Evolutionary conservation across 2,888 invertebrate species (phyloP).

Genomic region (Pristionchus maxplancki): DNA sequence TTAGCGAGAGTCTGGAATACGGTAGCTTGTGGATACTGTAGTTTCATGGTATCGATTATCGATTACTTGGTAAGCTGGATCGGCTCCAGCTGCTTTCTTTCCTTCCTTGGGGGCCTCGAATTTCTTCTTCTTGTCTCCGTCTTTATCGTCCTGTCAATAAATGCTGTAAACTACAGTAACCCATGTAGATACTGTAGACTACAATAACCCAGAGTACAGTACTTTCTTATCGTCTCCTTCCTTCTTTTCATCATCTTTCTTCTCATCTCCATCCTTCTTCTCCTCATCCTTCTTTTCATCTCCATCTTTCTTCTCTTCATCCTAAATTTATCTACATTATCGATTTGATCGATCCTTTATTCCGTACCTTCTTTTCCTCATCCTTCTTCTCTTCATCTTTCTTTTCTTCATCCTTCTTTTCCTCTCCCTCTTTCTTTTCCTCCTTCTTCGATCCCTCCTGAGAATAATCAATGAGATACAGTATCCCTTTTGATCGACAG

Average conservation of each 20-base stretch:
- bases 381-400: background rate
- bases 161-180: too few relatives aligned
- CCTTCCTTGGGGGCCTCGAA: too few relatives aligned
- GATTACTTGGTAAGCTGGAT: too few relatives aligned
- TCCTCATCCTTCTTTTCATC: slow-evolving; percentile 1
- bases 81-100: slow-evolving; percentile 19
- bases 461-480: too few relatives aligned
- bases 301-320: background rate
- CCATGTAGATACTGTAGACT: background rate
- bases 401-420: slow-evolving; percentile 27
- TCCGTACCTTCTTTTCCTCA: background rate
- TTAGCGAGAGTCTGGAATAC: background rate
- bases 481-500: background rate
- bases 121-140: slow-evolving; percentile 28
- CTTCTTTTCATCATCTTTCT: slow-evolving; percentile 19
- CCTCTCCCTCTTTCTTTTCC: background rate
- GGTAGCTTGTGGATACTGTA: background rate
- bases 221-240: background rate
- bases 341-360: too few relatives aligned
- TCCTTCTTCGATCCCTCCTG: background rate
- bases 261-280: background rate
- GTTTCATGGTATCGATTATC: background rate
- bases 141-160: background rate
- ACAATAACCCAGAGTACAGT: background rate
- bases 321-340: background rate